Base-by-base conservation (phyloP, 2,888 invertebrate species). In the Luperina nickerlii region DNA sequence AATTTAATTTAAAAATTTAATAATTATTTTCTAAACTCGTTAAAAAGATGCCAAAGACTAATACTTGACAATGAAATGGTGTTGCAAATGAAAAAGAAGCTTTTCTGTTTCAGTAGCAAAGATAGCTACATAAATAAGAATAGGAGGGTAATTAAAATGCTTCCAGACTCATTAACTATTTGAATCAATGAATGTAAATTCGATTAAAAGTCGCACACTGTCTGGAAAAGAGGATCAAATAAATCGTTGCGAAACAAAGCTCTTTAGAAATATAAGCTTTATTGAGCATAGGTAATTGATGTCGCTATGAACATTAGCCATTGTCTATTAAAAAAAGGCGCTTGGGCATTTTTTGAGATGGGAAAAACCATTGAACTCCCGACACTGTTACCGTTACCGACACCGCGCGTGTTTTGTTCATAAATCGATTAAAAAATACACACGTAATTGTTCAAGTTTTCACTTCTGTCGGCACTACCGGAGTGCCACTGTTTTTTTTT, bases 181-280 rank as follows among this genome's bases (percentile, higher is more conserved):
- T 74, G 13, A 76, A 78, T 79, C 67, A 81, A 81, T 80, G 82
- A 79, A 81, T 86, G 71, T 62, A 70, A 74, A 79, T 62, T 77
- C 78, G 71, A 84, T 88, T 81, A 83, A 80, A 76, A 67, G n/a
- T 60, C n/a, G 68, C 42, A 42, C 80, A 27, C 67, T 38, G 81
- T 63, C 81, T 76, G 70, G 51, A 18, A 63, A 32, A 27, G 3
- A 18, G 18, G 27, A 63, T 63, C 15, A 63, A 63, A 63, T 63
- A 32, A 32, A 20, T 63, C 63, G 18, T 63, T 32, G 32, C 1
- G 8, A 42, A 63, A 72, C 74, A 74, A 74, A 57, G 57, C 11
- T 57, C 11, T 24, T 27, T 32, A 45, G 24, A 74, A 54, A 74
- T 5, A 42, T 32, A 45, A 32, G 3, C 42, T 27, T 45, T 27